Percentiles rank a stretch among this genome's conserved stretches.
Evolutionary conservation across 2,888 invertebrate genomes (phyloP).

Genomic region (Caenorhabditis doughertyi): DNA sequence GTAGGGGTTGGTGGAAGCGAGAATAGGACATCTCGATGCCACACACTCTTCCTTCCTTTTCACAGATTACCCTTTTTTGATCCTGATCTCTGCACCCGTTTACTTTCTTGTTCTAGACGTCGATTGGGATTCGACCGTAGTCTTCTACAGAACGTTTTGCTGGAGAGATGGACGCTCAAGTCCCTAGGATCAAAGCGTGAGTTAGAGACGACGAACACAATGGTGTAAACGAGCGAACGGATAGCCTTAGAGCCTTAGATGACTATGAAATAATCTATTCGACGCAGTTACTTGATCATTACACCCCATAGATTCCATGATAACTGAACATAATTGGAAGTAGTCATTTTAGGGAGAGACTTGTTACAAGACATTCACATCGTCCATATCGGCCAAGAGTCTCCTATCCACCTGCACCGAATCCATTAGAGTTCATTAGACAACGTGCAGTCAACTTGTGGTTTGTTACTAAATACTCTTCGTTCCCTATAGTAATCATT

Average conservation of each 20-base stretch:
- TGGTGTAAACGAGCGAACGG: not conserved
- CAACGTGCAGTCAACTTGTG: not conserved
- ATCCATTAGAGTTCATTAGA: conserved; percentile 5
- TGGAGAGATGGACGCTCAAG: conserved; percentile 41
- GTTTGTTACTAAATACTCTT: not conserved
- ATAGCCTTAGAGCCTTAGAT: too few species aligned
- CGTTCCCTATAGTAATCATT: not conserved
- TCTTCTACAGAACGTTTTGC: not conserved
- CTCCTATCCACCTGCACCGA: not conserved
- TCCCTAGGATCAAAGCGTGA: conserved; percentile 40
- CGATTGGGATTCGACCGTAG: not conserved
- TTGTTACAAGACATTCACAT: not conserved
- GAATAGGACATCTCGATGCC: conserved; percentile 29
- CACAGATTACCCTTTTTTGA: conserved; percentile 36
- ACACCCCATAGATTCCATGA: too few species aligned
- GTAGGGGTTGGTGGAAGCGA: conserved; percentile 30
- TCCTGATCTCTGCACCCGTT: not conserved
- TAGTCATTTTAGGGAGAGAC: conserved; percentile 27
- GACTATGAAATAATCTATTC: too few species aligned
- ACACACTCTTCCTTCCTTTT: conserved; percentile 30
- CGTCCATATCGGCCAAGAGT: conserved; percentile 17
- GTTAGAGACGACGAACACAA: conserved; percentile 4
- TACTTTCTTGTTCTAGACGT: conserved; percentile 1
- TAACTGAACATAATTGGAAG: too few species aligned
- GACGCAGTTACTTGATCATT: too few species aligned